phyloP scores from a whole-genome alignment of 2,888 invertebrate genomes.

The Branchipolynoe longqiensis region DNA sequence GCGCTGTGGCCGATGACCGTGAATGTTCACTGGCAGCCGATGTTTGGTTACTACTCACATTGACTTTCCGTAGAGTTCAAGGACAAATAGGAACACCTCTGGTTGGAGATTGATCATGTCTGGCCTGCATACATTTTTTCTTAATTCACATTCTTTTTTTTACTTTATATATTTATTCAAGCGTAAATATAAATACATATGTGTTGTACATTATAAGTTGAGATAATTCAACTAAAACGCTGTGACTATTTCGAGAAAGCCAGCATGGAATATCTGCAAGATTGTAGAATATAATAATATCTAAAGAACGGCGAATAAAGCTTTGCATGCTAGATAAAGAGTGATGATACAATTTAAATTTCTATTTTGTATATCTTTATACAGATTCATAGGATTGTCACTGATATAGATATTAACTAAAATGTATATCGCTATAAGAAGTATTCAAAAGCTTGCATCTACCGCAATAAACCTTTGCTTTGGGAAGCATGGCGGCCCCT shows the following conservation, averaged over 20 bases:
- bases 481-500: conserved; percentile 27
- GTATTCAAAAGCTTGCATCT: background rate
- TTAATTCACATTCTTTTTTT: too few relatives aligned
- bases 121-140: too few relatives aligned
- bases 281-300: too few relatives aligned
- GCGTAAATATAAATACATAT: too few relatives aligned
- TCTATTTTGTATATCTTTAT: background rate
- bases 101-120: too few relatives aligned
- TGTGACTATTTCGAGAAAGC: too few relatives aligned
- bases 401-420: background rate
- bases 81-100: too few relatives aligned
- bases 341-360: background rate
- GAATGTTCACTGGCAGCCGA: background rate
- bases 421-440: background rate
- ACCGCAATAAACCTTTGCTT: background rate
- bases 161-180: too few relatives aligned
- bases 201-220: too few relatives aligned
- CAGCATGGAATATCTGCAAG: too few relatives aligned
- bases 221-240: too few relatives aligned
- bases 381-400: background rate
- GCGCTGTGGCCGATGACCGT: conserved; percentile 21
- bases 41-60: background rate
- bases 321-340: background rate
- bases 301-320: too few relatives aligned
- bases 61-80: background rate